A percentile compares a stretch with the other conserved stretches of the same genome.
These are phyloP conservation scores for Adelges cooleyi DNA, from an alignment of 1,140 invertebrate species.

Conservation along the genomic window DNA sequence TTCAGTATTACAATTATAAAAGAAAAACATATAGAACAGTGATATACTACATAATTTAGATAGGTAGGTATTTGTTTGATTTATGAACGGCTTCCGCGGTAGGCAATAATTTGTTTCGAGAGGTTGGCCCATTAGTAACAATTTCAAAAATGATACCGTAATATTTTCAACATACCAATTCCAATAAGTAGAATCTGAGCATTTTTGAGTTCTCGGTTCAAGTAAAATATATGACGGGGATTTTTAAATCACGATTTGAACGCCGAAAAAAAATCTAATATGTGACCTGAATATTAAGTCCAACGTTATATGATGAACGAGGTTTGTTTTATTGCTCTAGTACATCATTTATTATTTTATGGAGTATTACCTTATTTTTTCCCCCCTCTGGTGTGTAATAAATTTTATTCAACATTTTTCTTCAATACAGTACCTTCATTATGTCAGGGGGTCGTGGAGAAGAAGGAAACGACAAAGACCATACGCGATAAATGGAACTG, in stretches of 20 bases:
- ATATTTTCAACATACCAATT: no score
- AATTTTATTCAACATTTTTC: not conserved
- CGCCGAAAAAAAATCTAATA: not conserved
- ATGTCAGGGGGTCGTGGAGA: not conserved
- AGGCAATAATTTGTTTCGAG: no score
- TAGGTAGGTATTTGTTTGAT: no score
- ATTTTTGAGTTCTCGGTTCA: not conserved
- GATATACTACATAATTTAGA: no score
- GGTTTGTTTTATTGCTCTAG: not conserved
- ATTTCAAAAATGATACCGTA: no score
- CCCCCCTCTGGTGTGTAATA: not conserved
- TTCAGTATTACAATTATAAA: no score
- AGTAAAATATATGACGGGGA: not conserved
- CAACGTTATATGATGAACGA: not conserved
- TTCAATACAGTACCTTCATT: not conserved
- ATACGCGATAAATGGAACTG: not conserved
- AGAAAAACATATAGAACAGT: no score
- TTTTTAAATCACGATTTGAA: not conserved
- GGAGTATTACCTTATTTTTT: not conserved
- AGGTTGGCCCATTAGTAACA: no score
- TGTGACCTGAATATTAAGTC: slow-evolving; percentile 19
- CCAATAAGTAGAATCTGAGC: no score
- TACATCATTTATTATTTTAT: not conserved
- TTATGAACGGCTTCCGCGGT: no score
- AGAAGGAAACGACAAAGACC: not conserved